Evolutionary conservation across 2,113 vertebrate species (phyloP).

Genomic region (Gorsachius goisagi): DNA sequence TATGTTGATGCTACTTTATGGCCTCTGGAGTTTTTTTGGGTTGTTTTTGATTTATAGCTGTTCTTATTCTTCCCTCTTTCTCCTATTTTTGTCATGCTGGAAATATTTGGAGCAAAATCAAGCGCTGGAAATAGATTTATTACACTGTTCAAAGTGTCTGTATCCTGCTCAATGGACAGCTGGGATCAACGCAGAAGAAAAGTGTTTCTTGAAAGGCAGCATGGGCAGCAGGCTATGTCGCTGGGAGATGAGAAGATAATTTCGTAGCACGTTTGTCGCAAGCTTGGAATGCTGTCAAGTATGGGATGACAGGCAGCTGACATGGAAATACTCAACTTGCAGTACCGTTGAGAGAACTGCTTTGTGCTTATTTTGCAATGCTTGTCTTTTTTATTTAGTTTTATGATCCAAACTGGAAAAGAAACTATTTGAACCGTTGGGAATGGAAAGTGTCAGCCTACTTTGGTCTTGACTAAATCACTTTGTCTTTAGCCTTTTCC

Average conservation of each 20-base stretch:
- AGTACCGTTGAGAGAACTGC: neutral
- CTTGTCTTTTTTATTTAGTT: constrained; percentile 13
- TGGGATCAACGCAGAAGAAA: constrained; percentile 10
- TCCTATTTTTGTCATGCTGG: constrained; percentile 33
- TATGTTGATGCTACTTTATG: neutral
- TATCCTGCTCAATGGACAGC: constrained; percentile 31
- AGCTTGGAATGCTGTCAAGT: neutral
- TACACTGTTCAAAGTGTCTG: neutral
- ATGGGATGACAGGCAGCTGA: neutral
- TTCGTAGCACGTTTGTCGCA: neutral
- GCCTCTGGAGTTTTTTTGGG: neutral
- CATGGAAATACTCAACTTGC: neutral
- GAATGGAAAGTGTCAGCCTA: constrained; percentile 6
- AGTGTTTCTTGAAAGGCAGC: constrained; percentile 7
- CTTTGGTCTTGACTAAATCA: neutral
- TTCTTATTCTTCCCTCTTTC: neutral
- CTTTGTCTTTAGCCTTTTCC: constrained; percentile 1
- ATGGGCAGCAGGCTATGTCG: neutral
- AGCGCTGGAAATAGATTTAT: constrained; percentile 33
- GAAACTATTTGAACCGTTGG: neutral
- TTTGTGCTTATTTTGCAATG: neutral
- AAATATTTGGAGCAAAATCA: constrained; percentile 54
- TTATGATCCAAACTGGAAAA: constrained; percentile 12
- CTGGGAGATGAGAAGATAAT: neutral
- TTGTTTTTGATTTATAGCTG: constrained; percentile 27